A percentile compares a stretch with the other conserved stretches of the same genome.
phyloP scores from a whole-genome alignment of 2,113 vertebrate species.

The Panthera uncia region DNA sequence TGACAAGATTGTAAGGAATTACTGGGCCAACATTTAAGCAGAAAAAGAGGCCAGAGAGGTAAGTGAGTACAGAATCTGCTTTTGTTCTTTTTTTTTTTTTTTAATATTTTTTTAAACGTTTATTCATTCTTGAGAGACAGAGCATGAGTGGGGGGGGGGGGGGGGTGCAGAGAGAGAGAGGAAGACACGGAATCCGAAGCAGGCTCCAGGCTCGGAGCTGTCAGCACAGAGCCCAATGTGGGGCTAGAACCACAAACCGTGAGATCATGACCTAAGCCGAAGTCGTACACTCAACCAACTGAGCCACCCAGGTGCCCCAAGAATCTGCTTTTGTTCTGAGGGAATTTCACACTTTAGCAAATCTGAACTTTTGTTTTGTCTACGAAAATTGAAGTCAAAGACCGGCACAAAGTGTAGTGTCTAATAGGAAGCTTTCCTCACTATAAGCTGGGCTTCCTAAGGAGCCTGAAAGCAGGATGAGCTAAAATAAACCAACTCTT shows the following conservation, averaged over 20 bases:
- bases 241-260: too few relatives aligned
- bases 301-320: too few relatives aligned
- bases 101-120: too few relatives aligned
- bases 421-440: not conserved
- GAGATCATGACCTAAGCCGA: too few relatives aligned
- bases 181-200: too few relatives aligned
- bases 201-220: too few relatives aligned
- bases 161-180: too few relatives aligned
- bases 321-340: not conserved
- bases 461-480: not conserved
- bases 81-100: constrained; percentile 20
- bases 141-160: too few relatives aligned
- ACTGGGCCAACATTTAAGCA: not conserved
- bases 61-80: not conserved
- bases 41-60: not conserved
- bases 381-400: constrained; percentile 23
- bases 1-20: not conserved
- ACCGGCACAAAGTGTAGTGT: not conserved
- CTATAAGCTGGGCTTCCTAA: not conserved
- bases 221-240: too few relatives aligned
- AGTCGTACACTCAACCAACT: too few relatives aligned
- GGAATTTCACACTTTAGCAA: not conserved
- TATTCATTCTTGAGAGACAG: too few relatives aligned
- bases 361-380: constrained; percentile 41
- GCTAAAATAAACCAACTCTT: not conserved